Base-by-base conservation (phyloP, 2,888 invertebrate genomes). In the Resseliella maxima region DNA sequence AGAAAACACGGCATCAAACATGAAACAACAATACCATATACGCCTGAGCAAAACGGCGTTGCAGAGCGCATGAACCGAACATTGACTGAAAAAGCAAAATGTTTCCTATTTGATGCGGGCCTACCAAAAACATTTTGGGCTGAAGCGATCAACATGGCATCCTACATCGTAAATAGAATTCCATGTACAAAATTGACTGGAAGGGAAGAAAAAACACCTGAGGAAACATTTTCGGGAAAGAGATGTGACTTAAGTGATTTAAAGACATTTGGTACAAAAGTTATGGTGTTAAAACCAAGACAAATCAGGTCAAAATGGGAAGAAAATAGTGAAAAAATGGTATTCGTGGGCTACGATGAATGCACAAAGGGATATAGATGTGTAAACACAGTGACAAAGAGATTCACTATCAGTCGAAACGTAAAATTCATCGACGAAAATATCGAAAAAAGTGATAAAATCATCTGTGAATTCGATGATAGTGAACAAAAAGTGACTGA, bases 201-300 rank as follows among this genome's bases (percentile, higher is more conserved):
- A 15, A 6, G 21, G 2, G 86, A 88, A 3, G 18, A 87, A 24
- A 88, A 88, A 87, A 90, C 90, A 0, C 90, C 91, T 3, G 88
- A 89, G 86, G 90, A 91, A 87, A 21, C 89, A 5, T 91, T 90
- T 90, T 87, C 88, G 85, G 88, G 89, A 24, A 87, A 87, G 1
- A 90, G 89, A 87, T 89, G 89, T 36, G 88, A 90, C 87, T 86
- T 91, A 1, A 87, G 87, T 54, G 88, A 89, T 31, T 86, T 91
- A 15, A 88, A 88, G 85, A 88, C 89, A 35, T 92, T 92, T 89
- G 91, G 91, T 5, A 88, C 88, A 35, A 86, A 88, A 87, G 89
- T 88, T n/a, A 88, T 88, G 87, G 89, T 88, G 10, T 89, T 89
- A 59, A 87, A 90, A 54, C 89, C 90, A 1, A 89, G 90, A 86